phyloP scores from a whole-genome alignment of 92 coral and sea anemone species.

The Actinernus sp. region DNA sequence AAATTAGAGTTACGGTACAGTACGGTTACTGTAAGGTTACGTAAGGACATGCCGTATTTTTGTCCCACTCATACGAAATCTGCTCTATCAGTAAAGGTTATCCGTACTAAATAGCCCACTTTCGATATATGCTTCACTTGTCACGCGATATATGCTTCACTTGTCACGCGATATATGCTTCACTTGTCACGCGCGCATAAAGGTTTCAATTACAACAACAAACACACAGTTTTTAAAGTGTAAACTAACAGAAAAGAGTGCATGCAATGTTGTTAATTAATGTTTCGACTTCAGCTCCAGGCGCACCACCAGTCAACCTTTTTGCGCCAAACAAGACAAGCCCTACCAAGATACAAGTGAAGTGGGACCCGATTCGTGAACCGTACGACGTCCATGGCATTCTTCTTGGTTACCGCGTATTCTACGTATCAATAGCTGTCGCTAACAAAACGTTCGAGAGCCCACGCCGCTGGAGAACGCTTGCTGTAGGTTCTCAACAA shows the following conservation, averaged over 20 bases:
- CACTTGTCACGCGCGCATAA: too few relatives aligned
- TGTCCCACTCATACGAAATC: too few relatives aligned
- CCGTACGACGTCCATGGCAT: conserved; percentile 91
- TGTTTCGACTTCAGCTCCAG: conserved; percentile 69
- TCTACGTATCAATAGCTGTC: conserved; percentile 76
- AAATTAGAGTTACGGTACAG: too few relatives aligned
- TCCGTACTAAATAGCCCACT: too few relatives aligned
- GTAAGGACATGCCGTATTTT: too few relatives aligned
- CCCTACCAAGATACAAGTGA: conserved; percentile 74
- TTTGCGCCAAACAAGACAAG: conserved; percentile 73
- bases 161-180: too few relatives aligned
- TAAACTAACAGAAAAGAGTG: not conserved
- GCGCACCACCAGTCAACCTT: conserved; percentile 78
- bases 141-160: too few relatives aligned
- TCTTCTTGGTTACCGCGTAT: conserved; percentile 84
- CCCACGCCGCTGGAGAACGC: not conserved
- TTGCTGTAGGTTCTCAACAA: conserved; percentile 31
- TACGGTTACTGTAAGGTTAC: too few relatives aligned
- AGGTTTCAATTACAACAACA: too few relatives aligned
- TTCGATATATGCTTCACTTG: too few relatives aligned
- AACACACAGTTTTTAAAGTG: not conserved
- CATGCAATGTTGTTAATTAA: conserved; percentile 3
- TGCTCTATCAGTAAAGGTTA: too few relatives aligned
- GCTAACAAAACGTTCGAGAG: conserved; percentile 33
- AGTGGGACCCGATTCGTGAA: conserved; percentile 87